phyloP scores from a whole-genome alignment of 2,888 invertebrate genomes.

The Hyposoter didymator region DNA sequence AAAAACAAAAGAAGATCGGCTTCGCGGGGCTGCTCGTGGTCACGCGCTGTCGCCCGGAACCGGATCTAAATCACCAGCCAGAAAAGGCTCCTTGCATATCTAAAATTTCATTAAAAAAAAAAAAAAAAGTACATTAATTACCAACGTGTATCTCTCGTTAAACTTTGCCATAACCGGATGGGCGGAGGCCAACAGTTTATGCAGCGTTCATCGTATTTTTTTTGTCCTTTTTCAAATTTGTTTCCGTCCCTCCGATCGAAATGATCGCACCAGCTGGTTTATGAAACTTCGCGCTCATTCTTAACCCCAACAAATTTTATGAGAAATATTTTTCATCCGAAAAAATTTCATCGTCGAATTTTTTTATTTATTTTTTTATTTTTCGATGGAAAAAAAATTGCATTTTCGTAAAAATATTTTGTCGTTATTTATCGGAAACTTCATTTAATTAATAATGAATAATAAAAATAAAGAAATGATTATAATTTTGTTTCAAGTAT shows the following conservation, averaged over 20 bases:
- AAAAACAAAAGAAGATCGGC: slow-evolving; percentile 44
- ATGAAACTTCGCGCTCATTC: not conserved
- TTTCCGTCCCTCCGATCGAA: slow-evolving; percentile 7
- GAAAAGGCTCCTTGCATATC: slow-evolving; percentile 21
- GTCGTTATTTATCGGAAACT: not conserved
- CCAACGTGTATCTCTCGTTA: slow-evolving; percentile 10
- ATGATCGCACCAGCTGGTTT: not conserved
- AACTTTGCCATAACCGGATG: slow-evolving; percentile 22
- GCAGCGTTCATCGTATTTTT: not conserved
- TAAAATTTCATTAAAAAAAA: slow-evolving; percentile 57
- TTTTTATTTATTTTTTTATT: slow-evolving; percentile 25
- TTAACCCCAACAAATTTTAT: not conserved
- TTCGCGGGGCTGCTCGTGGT: slow-evolving; percentile 64
- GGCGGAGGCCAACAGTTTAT: not conserved
- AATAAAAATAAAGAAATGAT: too few species aligned
- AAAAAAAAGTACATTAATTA: slow-evolving; percentile 69
- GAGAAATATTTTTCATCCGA: not conserved
- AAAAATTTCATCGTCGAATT: not conserved
- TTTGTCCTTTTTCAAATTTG: not conserved
- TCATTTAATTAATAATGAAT: too few species aligned
- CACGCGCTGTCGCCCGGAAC: slow-evolving; percentile 78
- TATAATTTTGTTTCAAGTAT: slow-evolving; percentile 86
- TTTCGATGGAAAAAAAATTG: not conserved
- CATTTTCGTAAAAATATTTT: not conserved
- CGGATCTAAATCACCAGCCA: slow-evolving; percentile 71